Evolutionary conservation across 35 echinoderm and acorn worm species (phyloP).

Genomic region (Lytechinus pictus): DNA sequence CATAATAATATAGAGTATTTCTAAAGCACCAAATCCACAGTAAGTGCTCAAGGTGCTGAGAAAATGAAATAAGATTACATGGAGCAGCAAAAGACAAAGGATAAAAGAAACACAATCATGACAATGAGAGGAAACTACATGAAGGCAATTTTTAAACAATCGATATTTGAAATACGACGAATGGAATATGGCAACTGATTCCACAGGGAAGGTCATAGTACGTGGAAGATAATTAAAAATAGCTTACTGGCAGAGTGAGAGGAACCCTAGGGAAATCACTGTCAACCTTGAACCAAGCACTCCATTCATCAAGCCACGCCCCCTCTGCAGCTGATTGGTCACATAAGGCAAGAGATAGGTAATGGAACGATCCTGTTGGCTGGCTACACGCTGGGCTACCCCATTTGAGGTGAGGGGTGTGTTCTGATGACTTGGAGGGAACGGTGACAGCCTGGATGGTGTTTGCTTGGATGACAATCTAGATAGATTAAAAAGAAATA

Average conservation of each 20-base stretch:
- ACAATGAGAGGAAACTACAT: no score
- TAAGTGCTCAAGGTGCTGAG: no score
- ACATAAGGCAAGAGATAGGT: slow-evolving; percentile 58
- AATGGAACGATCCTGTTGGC: slow-evolving; percentile 47
- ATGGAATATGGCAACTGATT: no score
- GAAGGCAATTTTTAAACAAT: no score
- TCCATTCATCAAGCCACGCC: slow-evolving; percentile 60
- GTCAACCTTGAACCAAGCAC: slow-evolving; percentile 74
- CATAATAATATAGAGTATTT: no score
- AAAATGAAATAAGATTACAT: no score
- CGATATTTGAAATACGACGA: no score
- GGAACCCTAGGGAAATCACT: slow-evolving; percentile 58
- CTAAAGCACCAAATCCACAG: no score
- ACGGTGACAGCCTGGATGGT: not conserved
- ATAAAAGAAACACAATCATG: no score
- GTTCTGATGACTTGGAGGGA: slow-evolving; percentile 46
- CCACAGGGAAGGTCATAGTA: no score
- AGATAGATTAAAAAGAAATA: not conserved
- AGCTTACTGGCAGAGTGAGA: slow-evolving; percentile 70
- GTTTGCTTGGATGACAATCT: slow-evolving; percentile 15
- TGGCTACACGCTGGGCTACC: slow-evolving; percentile 12
- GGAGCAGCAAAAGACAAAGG: no score
- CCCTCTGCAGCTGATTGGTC: slow-evolving; percentile 38
- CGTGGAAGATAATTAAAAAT: not conserved
- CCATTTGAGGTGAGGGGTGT: slow-evolving; percentile 49